Conservation (phyloP, 1,140 invertebrate genomes). For the Listronotus bonariensis region DNA sequence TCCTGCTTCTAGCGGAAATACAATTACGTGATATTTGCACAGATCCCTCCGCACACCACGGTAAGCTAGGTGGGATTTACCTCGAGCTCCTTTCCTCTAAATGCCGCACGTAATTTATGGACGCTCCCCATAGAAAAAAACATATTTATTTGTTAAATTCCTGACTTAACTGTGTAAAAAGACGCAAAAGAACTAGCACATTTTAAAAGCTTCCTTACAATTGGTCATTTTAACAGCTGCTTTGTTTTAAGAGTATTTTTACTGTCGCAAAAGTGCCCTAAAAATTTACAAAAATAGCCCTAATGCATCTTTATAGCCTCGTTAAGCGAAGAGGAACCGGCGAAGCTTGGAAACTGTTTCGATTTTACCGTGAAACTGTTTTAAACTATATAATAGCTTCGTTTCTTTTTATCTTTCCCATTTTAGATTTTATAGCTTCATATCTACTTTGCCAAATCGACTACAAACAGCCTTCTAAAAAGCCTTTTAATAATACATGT, state of each 20-base stretch:
- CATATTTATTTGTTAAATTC: too few species aligned
- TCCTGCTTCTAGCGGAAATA: too few species aligned
- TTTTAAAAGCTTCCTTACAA: slow-evolving; percentile 14
- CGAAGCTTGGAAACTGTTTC: slow-evolving; percentile 40
- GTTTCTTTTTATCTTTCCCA: slow-evolving; percentile 40
- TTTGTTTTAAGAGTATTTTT: slow-evolving; percentile 39
- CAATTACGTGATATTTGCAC: too few species aligned
- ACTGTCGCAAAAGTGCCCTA: slow-evolving; percentile 39
- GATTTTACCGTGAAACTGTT: slow-evolving; percentile 40
- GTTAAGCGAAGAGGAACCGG: slow-evolving; percentile 34
- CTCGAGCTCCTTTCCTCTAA: too few species aligned
- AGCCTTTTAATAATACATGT: slow-evolving; percentile 49
- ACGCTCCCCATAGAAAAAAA: too few species aligned
- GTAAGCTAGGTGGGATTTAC: too few species aligned
- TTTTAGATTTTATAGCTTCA: slow-evolving; percentile 42
- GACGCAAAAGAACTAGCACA: slow-evolving; percentile 7
- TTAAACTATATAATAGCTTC: slow-evolving; percentile 39
- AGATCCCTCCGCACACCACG: too few species aligned
- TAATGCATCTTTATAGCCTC: slow-evolving; percentile 43
- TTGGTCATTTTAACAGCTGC: slow-evolving; percentile 37
- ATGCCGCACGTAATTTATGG: too few species aligned
- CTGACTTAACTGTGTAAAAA: neutral
- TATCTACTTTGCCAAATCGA: slow-evolving; percentile 43
- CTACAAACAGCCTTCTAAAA: slow-evolving; percentile 39
- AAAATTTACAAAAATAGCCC: slow-evolving; percentile 45